Base-by-base conservation (phyloP, 2,797 vertebrate species). In the Pelochelys cantorii region DNA sequence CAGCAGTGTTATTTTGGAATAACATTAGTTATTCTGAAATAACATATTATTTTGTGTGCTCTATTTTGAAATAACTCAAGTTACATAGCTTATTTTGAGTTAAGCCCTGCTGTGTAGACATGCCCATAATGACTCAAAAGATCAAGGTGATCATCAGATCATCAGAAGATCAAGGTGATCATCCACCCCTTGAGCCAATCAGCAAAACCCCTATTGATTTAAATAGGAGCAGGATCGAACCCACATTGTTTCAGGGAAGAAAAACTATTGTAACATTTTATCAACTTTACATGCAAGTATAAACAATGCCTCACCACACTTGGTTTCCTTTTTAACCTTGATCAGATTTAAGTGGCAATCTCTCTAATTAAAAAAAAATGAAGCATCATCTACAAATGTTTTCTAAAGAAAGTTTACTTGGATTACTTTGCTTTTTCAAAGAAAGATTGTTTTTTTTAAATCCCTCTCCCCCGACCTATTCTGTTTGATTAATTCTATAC, bases 171-270 rank as follows among this genome's bases (percentile, higher is more conserved):
- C 55, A 23, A 85, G 54, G 42, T 48, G 68, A 88, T 90, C 65
- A 0, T 54, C 17, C 74, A 82, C 79, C 83, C 86, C 75, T 22
- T 0, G 3, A 95, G 93, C 92, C 83, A 85, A 53, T 84, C 68
- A 77, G 81, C 3, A 48, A 84, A 93, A 88, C n/a, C 92, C 88
- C 90, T 68, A 84, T 68, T 89, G 81, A 74, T 60, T 42, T 37
- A 79, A 65, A 83, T 48, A 92, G 81, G 78, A 87, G 60, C 85
- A 95, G 55, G n/a, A 37, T 95, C 75, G 87, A 92, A 74, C 84
- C 68, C 82, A 71, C 55, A 59, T 59, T 27, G 52, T 34, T 75
- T 75, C 75, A 17, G 2, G 25, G 80, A 59, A 60, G 34, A 23
- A 37, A 27, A 48, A 3, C 15, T 14, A 18, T 42, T 81, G 7